Evolutionary conservation across 2,888 invertebrate species (phyloP), one percentile per base, ranked within the genome.

Genomic region (Tetranychus piercei): DNA sequence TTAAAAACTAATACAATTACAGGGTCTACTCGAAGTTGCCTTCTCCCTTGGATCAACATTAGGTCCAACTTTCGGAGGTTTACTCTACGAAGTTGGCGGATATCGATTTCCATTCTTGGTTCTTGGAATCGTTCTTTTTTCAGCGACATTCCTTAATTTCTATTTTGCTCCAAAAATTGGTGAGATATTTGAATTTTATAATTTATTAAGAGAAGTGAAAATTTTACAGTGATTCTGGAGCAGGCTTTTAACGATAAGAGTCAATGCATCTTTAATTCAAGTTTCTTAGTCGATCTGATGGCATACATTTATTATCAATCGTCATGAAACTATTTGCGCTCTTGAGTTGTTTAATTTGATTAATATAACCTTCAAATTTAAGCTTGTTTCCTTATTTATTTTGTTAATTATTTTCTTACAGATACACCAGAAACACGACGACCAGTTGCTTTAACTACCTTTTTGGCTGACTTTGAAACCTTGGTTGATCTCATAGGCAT

Each of bases 1-100:
- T 3, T 34, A 34, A 34, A 3, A 4, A 34, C 34, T 34, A 4
- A 4, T 34, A 4, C 4, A 34, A 34, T 34, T 34, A 0, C 34
- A 55, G 55, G 55, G 55, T 1, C 89, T 89, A 0, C 82, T 91
- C 71, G 91, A 91, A 83, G 91, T 93, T 1, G 92, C 91, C 82
- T 92, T 92, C 81, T 94, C 94, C 0, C 78, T 86, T 87, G 80
- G 94, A 87, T 85, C 93, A 75, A 93, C 94, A 76, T 90, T 91
- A 1, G 94, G 94, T 0, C 94, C 94, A 0, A 91, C 91, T 0
- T 86, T 94, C 9, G 94, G 94, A 1, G 93, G 93, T 1, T 88
- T 89, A 0, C 84, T 94, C 0, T 94, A 89, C 73, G n/a, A 75
- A 20, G 11, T 76, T 1, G 76, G 76, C 2, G 91, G 91, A 0